Base-by-base conservation (phyloP, 2,797 vertebrate genomes). In the Serranus cabrilla region DNA sequence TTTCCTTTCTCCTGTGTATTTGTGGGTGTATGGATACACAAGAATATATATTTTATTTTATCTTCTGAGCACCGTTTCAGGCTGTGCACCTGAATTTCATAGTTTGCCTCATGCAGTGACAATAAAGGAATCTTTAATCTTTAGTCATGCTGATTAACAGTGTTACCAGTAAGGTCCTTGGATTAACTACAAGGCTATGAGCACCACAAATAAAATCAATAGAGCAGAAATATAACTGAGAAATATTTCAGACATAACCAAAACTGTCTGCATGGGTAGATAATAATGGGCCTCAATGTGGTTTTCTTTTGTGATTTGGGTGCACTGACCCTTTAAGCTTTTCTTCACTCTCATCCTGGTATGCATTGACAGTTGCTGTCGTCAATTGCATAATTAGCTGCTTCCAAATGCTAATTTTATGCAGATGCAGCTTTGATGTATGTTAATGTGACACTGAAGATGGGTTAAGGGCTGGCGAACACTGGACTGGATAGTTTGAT, bases 351-450 rank as follows among this genome's bases (percentile, higher is more conserved):
- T 45, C 56, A 34, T 45, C 2, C 12, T 45, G 2, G 5, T 52
- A 12, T 17, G 20, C 49, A 52, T 18, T 57, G 59, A 46, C 42
- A 40, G 45, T 50, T 11, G 25, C 31, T n/a, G 34, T 51, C 4
- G 2, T 55, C 56, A 42, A 58, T 61, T 71, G 18, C 25, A 58
- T 60, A 60, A 80, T 81, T 52, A 67, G 42, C 60, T 82, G 14
- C 73, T 74, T 63, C 27, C 34, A 52, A 16, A 52, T 65, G 62
- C 20, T 80, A 51, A 82, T 80, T 68, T 37, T 18, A 78, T 79
- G 61, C 73, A 46, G 40, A 43, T 16, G 37, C 37, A 64, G 18
- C 21, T 47, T 70, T 74, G 20, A 43, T 39, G 47, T 5, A 45
- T 63, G 10, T 47, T 60, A 57, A 74, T 57, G 37, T 74, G 40